Evolutionary conservation across 2,797 vertebrate genomes (phyloP), one percentile per base, ranked within the genome.

Genomic region (Sebastes cheni): DNA sequence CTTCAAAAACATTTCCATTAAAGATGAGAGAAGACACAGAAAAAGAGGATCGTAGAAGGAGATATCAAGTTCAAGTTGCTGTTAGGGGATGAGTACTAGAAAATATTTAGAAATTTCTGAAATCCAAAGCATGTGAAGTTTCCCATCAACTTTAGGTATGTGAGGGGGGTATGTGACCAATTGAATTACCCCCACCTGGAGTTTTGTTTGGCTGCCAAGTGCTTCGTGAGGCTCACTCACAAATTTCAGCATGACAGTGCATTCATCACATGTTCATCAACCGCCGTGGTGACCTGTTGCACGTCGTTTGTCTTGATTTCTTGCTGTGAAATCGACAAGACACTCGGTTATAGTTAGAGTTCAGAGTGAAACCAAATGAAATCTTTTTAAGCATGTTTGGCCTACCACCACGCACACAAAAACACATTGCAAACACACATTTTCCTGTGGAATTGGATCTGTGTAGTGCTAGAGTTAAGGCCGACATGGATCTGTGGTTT

Each of bases 291-390:
- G 87, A 93, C 82, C 42, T 76, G 78, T 80, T 79, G 66, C 79
- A 75, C 30, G 32, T 84, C 62, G n/a, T 87, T 88, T 81, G 72
- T 81, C 80, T 83, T 70, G 59, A 83, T 75, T 81, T 65, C 80
- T 64, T 9, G 32, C 82, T 77, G 80, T 83, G 80, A 89, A 91
- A 88, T 84, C 22, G 36, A 81, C 85, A 80, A 80, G 83, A 81
- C 83, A 88, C 92, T 93, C 83, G 64, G 79, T 80, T 90, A 80
- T 74, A 89, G 69, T 85, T 72, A 52, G 91, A 95, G 93, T 83
- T 20, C 20, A 69, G 84, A 94, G 90, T 93, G 91, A 91, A 96
- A 94, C 91, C 89, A 85, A 86, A 85, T 93, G 87, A 91, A 83
- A 64, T 4, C 22, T 84, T 84, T 91, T 74, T 91, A 92, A 83